Evolutionary conservation across 2,888 invertebrate species (phyloP).

Genomic region (Cryptocheilus praepositus): DNA sequence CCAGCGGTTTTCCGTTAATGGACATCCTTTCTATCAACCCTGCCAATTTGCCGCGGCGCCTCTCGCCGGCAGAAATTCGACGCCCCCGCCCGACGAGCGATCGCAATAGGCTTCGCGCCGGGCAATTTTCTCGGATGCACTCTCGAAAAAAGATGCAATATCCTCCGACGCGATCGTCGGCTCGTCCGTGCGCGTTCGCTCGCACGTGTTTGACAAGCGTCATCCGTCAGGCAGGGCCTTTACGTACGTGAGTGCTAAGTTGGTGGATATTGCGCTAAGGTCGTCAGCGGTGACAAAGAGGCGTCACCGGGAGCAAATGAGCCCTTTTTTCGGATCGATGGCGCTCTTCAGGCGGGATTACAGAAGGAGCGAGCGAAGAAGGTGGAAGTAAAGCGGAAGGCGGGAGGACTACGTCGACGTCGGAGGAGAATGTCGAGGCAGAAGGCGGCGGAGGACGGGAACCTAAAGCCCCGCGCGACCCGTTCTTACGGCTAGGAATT

Average conservation of each 20-base stretch:
- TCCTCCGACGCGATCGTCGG: too few relatives aligned
- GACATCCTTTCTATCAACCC: too few relatives aligned
- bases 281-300: constrained; percentile 56
- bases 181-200: too few relatives aligned
- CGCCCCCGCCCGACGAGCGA: too few relatives aligned
- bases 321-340: constrained; percentile 54
- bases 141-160: too few relatives aligned
- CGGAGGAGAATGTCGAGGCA: constrained; percentile 22
- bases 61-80: too few relatives aligned
- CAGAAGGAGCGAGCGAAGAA: constrained; percentile 8
- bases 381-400: background rate
- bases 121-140: too few relatives aligned
- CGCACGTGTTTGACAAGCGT: background rate
- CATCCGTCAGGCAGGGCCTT: constrained; percentile 13
- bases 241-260: constrained; percentile 24
- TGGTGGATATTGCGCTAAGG: constrained; percentile 38
- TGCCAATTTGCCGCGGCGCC: too few relatives aligned
- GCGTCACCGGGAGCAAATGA: constrained; percentile 49
- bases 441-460: constrained; percentile 14
- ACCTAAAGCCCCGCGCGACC: constrained; percentile 39
- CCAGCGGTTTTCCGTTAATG: too few relatives aligned
- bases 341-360: constrained; percentile 50
- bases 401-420: background rate
- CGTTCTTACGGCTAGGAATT: constrained; percentile 56
- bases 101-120: too few relatives aligned